phyloP scores from a whole-genome alignment of 2,113 vertebrate species.

The Girardinichthys multiradiatus region DNA sequence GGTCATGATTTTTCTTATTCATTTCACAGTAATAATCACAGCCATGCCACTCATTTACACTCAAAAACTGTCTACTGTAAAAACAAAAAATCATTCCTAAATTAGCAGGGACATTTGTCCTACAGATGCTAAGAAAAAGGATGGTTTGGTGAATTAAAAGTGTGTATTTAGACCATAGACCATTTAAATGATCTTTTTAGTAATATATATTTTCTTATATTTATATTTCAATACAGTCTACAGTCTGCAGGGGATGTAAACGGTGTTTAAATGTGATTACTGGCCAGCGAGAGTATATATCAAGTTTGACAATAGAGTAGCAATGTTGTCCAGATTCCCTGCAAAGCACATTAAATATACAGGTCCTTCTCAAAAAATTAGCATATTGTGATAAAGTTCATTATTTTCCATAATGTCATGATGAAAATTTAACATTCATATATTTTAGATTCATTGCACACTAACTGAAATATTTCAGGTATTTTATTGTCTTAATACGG shows the following conservation, averaged over 20 bases:
- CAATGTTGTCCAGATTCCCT: conserved; percentile 18
- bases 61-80: background rate
- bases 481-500: too few relatives aligned
- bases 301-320: conserved; percentile 1
- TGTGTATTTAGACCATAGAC: background rate
- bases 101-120: conserved; percentile 18
- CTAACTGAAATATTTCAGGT: too few relatives aligned
- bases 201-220: background rate
- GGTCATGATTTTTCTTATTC: too few relatives aligned
- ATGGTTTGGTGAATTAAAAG: background rate
- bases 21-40: background rate
- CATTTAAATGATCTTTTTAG: background rate
- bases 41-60: background rate
- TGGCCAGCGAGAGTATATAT: background rate
- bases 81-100: background rate
- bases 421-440: too few relatives aligned
- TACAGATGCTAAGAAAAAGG: conserved; percentile 26
- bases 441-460: too few relatives aligned
- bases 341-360: conserved; percentile 43
- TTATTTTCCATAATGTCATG: too few relatives aligned
- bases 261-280: background rate
- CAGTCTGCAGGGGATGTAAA: background rate
- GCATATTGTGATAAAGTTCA: too few relatives aligned
- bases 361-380: too few relatives aligned
- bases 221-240: background rate